Evolutionary conservation across 2,888 invertebrate genomes (phyloP), one percentile per base, ranked within the genome.

Genomic region (Pimpla rufipes): DNA sequence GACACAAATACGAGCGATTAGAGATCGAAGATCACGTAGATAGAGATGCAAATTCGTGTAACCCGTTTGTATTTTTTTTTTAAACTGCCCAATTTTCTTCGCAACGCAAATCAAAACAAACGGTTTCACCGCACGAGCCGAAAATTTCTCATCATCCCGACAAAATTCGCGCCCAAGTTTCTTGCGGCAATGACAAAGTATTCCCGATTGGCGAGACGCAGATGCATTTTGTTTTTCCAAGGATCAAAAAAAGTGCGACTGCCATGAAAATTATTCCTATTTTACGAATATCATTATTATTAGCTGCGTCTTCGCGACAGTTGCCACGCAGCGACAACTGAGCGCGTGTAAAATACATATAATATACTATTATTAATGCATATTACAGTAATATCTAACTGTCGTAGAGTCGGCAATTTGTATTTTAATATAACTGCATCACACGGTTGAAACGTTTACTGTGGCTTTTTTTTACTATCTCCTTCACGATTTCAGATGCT

Each of bases 391-490:
- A 85, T 83, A 78, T 87, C 81, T 88, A 89, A 85, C 85, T 86
- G 88, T 88, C 88, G 88, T 89, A 86, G 87, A 89, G 88, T 90
- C 88, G 90, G 89, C 90, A 90, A n/a, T 92, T 92, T 93, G 92
- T 93, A 93, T 92, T 93, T 92, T 93, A 92, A 91, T 93, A 92
- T 88, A 90, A 87, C 85, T 85, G 85, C 87, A 89, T 86, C 88
- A 40, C 81, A 81, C 70, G 83, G 83, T 79, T 76, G 29, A 76
- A 79, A 79, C 57, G 66, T 83, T 79, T 35, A 68, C 57, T 40
- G 37, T 21, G 2, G 0, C 57, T 21, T 21, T 16, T n/a, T 57
- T 21, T 47, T 18, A 21, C 50, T 6, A 21, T 57, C 57, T 55
- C 47, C 73, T 50, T 11, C 0, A 2, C n/a, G 0, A 59, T 59